Percentiles rank a stretch among this genome's conserved stretches.
Conservation (phyloP, 2,888 invertebrate genomes). For the Holacanthella duospinosa region DNA sequence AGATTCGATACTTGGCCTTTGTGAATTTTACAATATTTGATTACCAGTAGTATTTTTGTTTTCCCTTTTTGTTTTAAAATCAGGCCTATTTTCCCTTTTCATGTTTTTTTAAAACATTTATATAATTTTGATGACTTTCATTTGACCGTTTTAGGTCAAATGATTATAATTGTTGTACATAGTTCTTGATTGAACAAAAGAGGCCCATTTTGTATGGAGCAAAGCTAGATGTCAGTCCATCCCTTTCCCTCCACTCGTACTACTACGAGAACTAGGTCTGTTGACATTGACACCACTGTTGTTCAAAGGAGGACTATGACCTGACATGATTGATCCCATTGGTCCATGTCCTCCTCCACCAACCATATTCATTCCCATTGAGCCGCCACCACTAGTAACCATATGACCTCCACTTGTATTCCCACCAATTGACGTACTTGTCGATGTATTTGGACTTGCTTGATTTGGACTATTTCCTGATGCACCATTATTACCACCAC, state of each 20-base stretch:
- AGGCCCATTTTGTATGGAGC: constrained; percentile 38
- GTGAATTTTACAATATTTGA: no score
- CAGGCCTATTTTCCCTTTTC: no score
- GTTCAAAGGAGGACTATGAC: constrained; percentile 32
- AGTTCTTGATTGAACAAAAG: constrained; percentile 34
- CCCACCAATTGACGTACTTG: constrained; percentile 27
- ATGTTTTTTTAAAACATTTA: no score
- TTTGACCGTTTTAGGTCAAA: constrained; percentile 23
- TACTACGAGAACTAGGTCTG: constrained; percentile 36
- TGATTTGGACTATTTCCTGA: constrained; percentile 36
- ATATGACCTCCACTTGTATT: constrained; percentile 23
- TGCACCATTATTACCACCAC: constrained; percentile 20
- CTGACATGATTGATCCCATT: constrained; percentile 18
- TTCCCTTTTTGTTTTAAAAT: no score
- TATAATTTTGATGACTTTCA: constrained; percentile 3
- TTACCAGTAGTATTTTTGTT: no score
- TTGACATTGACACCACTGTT: constrained; percentile 28
- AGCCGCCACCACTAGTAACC: constrained; percentile 20
- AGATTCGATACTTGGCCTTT: not conserved
- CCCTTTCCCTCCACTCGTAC: constrained; percentile 31
- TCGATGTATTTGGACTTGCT: constrained; percentile 34
- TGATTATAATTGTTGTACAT: constrained; percentile 35
- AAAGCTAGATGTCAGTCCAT: constrained; percentile 38
- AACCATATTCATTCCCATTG: constrained; percentile 23
- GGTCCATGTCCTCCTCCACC: constrained; percentile 28